Evolutionary conservation across 1,140 invertebrate genomes (phyloP).

Genomic region (Heliconius eleuchia): DNA sequence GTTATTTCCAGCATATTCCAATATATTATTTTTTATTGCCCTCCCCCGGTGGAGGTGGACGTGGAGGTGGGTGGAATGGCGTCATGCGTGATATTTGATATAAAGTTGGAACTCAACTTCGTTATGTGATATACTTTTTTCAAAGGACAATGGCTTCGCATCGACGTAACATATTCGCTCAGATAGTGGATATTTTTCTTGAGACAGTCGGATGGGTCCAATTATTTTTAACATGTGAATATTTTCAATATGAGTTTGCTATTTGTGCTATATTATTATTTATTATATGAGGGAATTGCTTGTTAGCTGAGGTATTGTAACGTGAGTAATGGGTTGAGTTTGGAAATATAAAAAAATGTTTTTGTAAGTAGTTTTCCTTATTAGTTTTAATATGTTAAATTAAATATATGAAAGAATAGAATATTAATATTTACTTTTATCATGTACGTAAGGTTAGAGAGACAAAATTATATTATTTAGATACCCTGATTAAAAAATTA

Average conservation of each 20-base stretch:
- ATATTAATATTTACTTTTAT: not conserved
- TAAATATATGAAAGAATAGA: not conserved
- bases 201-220: conserved; percentile 66
- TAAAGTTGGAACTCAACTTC: conserved; percentile 80
- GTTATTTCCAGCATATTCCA: conserved; percentile 83
- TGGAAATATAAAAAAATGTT: not conserved
- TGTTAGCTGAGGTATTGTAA: conserved; percentile 24
- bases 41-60: conserved; percentile 44
- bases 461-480: no score
- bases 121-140: conserved; percentile 79
- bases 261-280: conserved; percentile 16
- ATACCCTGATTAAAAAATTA: no score
- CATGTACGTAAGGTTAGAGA: no score
- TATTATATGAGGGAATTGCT: conserved; percentile 24
- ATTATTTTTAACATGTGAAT: conserved; percentile 73
- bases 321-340: not conserved
- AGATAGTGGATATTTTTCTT: conserved; percentile 73
- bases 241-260: conserved; percentile 66
- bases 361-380: not conserved
- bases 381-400: not conserved
- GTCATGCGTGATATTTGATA: conserved; percentile 81
- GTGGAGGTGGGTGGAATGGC: conserved; percentile 57
- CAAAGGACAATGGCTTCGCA: conserved; percentile 75
- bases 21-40: conserved; percentile 83
- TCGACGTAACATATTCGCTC: conserved; percentile 73